Base-by-base conservation (phyloP, 2,888 invertebrate genomes). In the Acanthopleura granulata region DNA sequence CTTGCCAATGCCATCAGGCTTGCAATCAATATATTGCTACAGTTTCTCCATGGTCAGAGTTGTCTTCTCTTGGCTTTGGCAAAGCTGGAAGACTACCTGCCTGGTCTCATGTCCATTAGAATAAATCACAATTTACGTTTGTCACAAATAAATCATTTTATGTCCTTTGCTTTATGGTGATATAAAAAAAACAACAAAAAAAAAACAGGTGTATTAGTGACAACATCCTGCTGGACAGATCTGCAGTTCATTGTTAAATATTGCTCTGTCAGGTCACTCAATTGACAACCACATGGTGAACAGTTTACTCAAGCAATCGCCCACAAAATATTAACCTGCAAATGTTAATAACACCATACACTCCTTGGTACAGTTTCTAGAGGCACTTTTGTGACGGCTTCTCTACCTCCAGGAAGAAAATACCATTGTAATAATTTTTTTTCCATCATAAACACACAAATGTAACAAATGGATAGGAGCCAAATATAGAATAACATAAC, bases 381-480 rank as follows among this genome's bases (percentile, higher is more conserved):
- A 66, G 66, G 66, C 66, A 66, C 66, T 66, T 66, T 25, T 6
- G 66, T 66, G 66, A 66, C 66, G 66, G 16, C 3, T 66, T 27
- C 66, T 66, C 29, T 25, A 16, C 29, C 15, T 25, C 22, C 16
- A 22, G 25, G 66, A 27, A 27, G 29, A 40, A 40, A 40, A 40
- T 40, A 40, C 40, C 40, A 40, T 40, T 40, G 40, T 40, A 66
- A 16, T 22, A 12, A 22, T 25, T 66, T 40, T 25, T 27, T 25
- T 25, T 66, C 6, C 4, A 27, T 25, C 22, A 66, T 27, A 15
- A 22, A 66, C 29, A 27, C 66, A 66, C 66, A 27, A 27, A 66
- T 22, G 1, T 66, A 27, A 66, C 66, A 66, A 66, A 66, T 66
- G 16, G 66, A 22, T 66, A 12, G 25, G 29, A 66, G 29, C 22